Conservation (phyloP, 2,113 vertebrate genomes). For the Picathartes gymnocephalus region DNA sequence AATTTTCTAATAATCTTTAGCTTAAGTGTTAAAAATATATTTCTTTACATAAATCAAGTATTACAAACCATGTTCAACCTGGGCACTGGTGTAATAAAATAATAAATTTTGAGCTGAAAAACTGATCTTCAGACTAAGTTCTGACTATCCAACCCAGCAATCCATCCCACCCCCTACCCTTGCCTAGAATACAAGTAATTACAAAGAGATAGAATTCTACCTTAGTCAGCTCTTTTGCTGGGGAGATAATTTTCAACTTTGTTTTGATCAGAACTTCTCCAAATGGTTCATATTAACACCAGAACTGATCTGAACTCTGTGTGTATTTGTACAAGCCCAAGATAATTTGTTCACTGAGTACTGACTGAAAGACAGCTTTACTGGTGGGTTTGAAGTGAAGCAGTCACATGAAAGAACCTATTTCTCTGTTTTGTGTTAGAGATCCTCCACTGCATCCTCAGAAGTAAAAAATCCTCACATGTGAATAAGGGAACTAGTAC, state of each 20-base stretch:
- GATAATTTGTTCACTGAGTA: background rate
- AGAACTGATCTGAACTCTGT: background rate
- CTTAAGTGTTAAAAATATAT: background rate
- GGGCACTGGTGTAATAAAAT: background rate
- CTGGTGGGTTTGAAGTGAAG: background rate
- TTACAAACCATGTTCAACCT: background rate
- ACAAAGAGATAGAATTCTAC: background rate
- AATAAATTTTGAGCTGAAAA: background rate
- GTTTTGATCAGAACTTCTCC: conserved; percentile 13
- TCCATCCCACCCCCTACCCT: background rate
- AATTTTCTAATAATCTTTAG: background rate
- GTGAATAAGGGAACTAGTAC: background rate
- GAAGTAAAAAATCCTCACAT: background rate
- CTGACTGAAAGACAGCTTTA: background rate
- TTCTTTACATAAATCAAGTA: background rate
- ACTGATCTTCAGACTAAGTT: background rate
- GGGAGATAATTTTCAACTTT: background rate
- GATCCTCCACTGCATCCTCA: background rate
- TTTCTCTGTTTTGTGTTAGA: background rate
- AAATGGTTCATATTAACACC: conserved; percentile 8
- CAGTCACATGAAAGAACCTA: background rate
- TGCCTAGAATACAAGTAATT: background rate
- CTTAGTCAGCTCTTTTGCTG: background rate
- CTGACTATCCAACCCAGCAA: background rate
- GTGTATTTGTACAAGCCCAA: background rate